These are phyloP conservation scores for Psittacula echo DNA, from an alignment of 2,797 vertebrate species.

Conservation along the genomic window DNA sequence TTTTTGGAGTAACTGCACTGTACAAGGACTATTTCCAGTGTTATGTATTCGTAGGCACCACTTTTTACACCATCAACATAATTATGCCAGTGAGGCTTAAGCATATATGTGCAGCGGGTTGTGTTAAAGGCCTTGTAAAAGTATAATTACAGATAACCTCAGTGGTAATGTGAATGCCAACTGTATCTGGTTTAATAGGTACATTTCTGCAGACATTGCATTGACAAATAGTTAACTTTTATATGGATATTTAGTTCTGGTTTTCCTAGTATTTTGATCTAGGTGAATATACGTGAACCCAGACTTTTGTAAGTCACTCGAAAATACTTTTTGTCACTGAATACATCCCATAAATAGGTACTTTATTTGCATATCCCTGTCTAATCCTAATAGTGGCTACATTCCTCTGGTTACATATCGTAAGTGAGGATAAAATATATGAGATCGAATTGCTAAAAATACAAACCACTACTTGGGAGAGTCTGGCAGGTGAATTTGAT, in stretches of 20 bases:
- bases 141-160: not conserved
- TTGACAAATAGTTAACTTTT: not conserved
- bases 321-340: not conserved
- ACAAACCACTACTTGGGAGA: not conserved
- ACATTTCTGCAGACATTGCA: not conserved
- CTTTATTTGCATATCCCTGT: not conserved
- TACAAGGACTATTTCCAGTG: not conserved
- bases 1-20: not conserved
- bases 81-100: not conserved
- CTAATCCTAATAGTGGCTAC: not conserved
- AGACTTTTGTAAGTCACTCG: not conserved
- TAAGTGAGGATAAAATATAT: not conserved
- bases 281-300: not conserved
- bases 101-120: not conserved
- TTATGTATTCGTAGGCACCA: fast-evolving
- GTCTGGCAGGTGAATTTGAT: not conserved
- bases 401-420: not conserved
- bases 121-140: not conserved
- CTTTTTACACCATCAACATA: not conserved
- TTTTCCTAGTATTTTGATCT: not conserved
- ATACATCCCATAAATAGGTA: not conserved
- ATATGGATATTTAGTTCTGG: not conserved
- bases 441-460: not conserved
- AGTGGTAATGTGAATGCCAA: not conserved
- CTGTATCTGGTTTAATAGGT: not conserved